Evolutionary conservation across 2,888 invertebrate genomes (phyloP), one percentile per base, ranked within the genome.

Genomic region (Epirrhoe alternata): DNA sequence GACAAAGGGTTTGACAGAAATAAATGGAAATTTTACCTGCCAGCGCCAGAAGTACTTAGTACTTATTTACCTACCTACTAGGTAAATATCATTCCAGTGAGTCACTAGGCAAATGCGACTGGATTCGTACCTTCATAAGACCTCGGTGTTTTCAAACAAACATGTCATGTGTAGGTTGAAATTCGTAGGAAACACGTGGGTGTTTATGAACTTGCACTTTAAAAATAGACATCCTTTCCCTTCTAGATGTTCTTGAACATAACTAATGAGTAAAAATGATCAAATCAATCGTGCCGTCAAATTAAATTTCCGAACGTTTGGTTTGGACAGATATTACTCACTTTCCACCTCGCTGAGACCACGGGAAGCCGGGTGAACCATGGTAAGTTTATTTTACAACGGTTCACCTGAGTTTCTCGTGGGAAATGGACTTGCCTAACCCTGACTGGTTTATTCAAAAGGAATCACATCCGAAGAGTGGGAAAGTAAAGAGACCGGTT

Each of bases 1-100:
- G 68, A 67, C 71, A 73, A 76, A 77, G 70, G 77, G 74, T 64
- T 75, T 64, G 75, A 82, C 56, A 49, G 56, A 83, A 64, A 68
- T 68, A 68, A 61, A 61, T 58, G 51, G 17, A 14, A 45, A 38
- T 38, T 7, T 38, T 8, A 38, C 38, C 10, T 38, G 3, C 10
- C 10, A 10, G 3, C 10, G 10, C 5, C n/a, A 33, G 33, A 8
- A 10, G 35, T 8, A 38, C 35, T 31, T 31, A 14, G 17, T 33
- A 17, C 24, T 24, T 52, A 35, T 33, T 31, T 31, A 8, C 50
- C 49, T n/a, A 17, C 49, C 47, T 5, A 54, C 24, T 53, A 4
- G 50, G n/a, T n/a, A 60, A 35, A 57, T 51, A 31, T 50, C 56
- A 62, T 54, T 66, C 42, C 33, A 31, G 55, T 81, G 79, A 81